These are phyloP conservation scores for Porites divaricata DNA, from an alignment of 92 coral and sea anemone species.

Conservation along the genomic window DNA sequence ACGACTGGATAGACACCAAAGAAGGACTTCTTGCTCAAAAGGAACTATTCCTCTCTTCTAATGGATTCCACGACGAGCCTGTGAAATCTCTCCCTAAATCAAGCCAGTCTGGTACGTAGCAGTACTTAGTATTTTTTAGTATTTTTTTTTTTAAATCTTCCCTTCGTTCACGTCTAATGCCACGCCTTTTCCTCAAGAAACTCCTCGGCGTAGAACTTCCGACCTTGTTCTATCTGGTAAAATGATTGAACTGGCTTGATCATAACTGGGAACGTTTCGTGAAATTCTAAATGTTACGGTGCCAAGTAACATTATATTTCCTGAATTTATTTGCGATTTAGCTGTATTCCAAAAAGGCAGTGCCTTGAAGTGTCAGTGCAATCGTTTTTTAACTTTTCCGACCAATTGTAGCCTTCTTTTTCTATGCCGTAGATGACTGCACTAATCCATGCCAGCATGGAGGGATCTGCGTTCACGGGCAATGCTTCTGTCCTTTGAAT, in stretches of 20 bases:
- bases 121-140: too few species aligned
- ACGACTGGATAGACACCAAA: slow-evolving; percentile 76
- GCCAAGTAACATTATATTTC: too few species aligned
- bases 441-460: slow-evolving; percentile 73
- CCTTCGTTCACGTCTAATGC: too few species aligned
- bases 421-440: slow-evolving; percentile 60
- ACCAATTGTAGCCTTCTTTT: neutral
- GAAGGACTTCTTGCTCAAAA: slow-evolving; percentile 47
- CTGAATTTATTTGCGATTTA: too few species aligned
- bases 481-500: slow-evolving; percentile 79
- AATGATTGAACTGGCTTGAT: too few species aligned
- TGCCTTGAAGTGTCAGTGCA: neutral
- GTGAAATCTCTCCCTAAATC: slow-evolving; percentile 19
- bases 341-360: neutral
- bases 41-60: slow-evolving; percentile 28
- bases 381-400: neutral
- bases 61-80: slow-evolving; percentile 42
- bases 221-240: too few species aligned
- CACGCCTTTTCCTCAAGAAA: too few species aligned
- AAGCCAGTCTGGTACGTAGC: neutral
- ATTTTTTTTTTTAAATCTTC: too few species aligned
- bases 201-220: too few species aligned
- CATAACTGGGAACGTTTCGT: too few species aligned
- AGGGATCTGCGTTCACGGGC: slow-evolving; percentile 83
- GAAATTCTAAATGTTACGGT: too few species aligned